Conservation (phyloP, 2,888 invertebrate genomes). For the Leptinotarsa haldemani region DNA sequence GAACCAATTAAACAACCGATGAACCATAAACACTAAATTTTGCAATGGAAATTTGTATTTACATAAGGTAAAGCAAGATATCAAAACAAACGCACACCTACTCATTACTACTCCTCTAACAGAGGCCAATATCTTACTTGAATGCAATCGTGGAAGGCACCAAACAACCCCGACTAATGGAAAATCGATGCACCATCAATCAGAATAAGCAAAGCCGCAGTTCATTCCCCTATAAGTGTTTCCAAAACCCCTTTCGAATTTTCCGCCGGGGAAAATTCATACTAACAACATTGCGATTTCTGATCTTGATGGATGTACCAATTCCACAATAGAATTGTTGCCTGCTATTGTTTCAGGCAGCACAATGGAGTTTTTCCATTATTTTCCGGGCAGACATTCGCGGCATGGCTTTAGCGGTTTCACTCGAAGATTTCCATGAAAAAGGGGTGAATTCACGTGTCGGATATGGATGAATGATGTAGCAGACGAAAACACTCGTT, state of each 20-base stretch:
- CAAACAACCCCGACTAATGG: not conserved
- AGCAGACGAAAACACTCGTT: not conserved
- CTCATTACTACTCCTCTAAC: not conserved
- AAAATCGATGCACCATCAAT: constrained; percentile 1
- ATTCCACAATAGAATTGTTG: constrained; percentile 1
- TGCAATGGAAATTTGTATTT: not conserved
- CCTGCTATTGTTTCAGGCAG: not conserved
- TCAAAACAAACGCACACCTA: not conserved
- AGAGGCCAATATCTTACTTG: not conserved
- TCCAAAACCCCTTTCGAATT: not conserved
- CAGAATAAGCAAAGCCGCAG: constrained; percentile 5
- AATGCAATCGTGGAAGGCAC: not conserved
- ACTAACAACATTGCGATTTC: not conserved
- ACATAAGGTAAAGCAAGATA: not conserved
- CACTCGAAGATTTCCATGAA: not conserved
- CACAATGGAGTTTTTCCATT: not conserved
- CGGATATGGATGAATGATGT: not conserved
- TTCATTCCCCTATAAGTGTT: constrained; percentile 7
- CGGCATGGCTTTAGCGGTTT: not conserved
- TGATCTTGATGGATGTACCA: constrained; percentile 3
- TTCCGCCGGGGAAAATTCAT: not conserved
- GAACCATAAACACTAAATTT: no score
- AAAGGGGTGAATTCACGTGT: not conserved
- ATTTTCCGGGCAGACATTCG: not conserved
- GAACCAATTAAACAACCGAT: no score